Evolutionary conservation across 2,113 vertebrate species (phyloP).

Genomic region (Chaenocephalus aceratus): DNA sequence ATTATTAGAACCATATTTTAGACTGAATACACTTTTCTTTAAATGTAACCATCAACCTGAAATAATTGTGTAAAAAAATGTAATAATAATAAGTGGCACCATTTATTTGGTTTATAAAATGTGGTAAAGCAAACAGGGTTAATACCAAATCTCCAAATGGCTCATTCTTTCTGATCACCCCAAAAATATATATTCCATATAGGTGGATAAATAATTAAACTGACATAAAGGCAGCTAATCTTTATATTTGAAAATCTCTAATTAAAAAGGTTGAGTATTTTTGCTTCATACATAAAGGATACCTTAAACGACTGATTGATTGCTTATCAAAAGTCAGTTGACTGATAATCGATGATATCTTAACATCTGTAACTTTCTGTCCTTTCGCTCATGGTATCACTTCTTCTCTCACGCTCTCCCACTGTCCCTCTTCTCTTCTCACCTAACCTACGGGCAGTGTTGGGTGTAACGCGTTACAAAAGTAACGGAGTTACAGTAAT

Average conservation of each 20-base stretch:
- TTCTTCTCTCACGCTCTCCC: neutral
- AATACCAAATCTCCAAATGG: neutral
- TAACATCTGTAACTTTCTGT: neutral
- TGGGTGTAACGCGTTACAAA: too few species aligned
- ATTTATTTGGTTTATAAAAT: neutral
- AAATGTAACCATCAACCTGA: neutral
- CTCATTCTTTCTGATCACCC: neutral
- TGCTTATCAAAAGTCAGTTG: neutral
- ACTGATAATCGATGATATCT: neutral
- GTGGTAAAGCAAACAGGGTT: neutral
- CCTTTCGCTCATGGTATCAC: neutral
- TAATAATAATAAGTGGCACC: neutral
- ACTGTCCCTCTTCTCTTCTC: neutral
- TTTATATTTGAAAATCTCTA: neutral
- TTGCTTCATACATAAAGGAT: neutral
- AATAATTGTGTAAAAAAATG: neutral
- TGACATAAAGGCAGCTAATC: too few species aligned
- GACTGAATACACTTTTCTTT: neutral
- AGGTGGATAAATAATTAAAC: neutral
- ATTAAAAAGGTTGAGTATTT: neutral
- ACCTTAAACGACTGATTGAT: neutral
- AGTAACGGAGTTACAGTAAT: too few species aligned
- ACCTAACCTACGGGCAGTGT: constrained; percentile 11
- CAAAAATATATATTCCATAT: neutral
- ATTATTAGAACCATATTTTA: neutral